Base-by-base conservation (phyloP, 2,888 invertebrate genomes). In the Pharmacophagus antenor region DNA sequence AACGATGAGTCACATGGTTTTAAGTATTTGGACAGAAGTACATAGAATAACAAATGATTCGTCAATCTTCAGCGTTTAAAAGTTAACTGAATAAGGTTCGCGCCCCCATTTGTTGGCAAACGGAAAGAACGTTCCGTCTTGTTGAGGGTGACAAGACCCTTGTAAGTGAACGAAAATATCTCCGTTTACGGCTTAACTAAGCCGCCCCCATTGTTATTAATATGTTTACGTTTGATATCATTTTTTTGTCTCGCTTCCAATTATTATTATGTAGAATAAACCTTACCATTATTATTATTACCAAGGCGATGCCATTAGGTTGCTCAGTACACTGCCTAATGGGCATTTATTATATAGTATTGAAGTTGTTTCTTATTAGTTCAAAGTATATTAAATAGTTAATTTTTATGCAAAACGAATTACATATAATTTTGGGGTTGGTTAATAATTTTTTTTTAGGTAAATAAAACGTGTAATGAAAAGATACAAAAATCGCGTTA, bases 61-160 rank as follows among this genome's bases (percentile, higher is more conserved):
- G 75, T 88, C 87, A 84, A 81, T 88, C 84, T 74, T 70, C 81
- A 74, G 65, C 63, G 25, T 52, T 37, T 10, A 65, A 63, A 66
- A 68, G 77, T 77, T n/a, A 80, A 77, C 77, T 82, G 78, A 80
- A 85, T 85, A 82, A 82, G 83, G 85, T 72, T 82, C 86, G 73
- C 78, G 86, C 82, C 85, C 86, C 64, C 78, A 73, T 76, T 74
- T 74, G 77, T 86, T 80, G 86, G 84, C 84, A 82, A 82, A 81
- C 84, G 84, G 75, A 82, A 74, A 77, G 76, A 76, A 74, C 69
- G 67, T 72, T 73, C 70, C 70, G 68, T 65, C 65, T 64, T 71
- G 41, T 51, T 58, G 61, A 66, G 82, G 82, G 81, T 76, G 76
- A 75, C 68, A 63, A 74, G 78, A 77, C 82, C 83, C 84, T 78